Base-by-base conservation (phyloP, 1,140 invertebrate genomes). In the Hycleus phaleratus region DNA sequence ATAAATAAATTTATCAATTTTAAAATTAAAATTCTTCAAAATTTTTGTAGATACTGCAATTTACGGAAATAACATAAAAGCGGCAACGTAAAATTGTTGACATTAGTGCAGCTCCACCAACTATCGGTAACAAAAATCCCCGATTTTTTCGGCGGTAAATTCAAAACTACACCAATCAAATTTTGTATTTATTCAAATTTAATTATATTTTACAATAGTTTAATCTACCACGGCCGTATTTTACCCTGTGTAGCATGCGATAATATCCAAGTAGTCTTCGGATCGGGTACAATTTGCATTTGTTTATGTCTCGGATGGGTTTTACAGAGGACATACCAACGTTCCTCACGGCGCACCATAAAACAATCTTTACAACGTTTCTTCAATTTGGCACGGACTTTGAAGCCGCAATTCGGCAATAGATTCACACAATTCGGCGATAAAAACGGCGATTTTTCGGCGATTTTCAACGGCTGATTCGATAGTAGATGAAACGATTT, bases 291-390 rank as follows among this genome's bases (percentile, higher is more conserved):
- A 73, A 82, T 85, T 26, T 81, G 72, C 79, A 84, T 85, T 76
- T 91, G 88, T 66, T 92, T 92, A 65, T 93, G 90, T 49, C 88
- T 75, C 39, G 85, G 84, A 70, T 86, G 81, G 18, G 79, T 83
- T 62, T 82, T 82, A 66, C 90, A 93, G 48, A 87, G 81, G 45
- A 90, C 81, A 74, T 85, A 88, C 59, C 82, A 67, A 38, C 86
- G 77, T 58, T 85, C 80, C 68, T 90, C 78, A 51, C 82, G 74
- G 42, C 78, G 75, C 9, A 88, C 81, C 68, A 88, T 80, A 65
- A 85, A 88, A 67, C 90, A 93, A 63, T 85, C 83, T 71, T 84
- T 85, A 68, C 90, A 93, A 32, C 89, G 76, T 46, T 78, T 73
- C 61, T 77, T 79, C 18, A 87, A 67, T 10, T 71, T 62, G 7